These are phyloP conservation scores for Papilio machaon DNA, from an alignment of 1,140 invertebrate genomes.

Conservation along the genomic window DNA sequence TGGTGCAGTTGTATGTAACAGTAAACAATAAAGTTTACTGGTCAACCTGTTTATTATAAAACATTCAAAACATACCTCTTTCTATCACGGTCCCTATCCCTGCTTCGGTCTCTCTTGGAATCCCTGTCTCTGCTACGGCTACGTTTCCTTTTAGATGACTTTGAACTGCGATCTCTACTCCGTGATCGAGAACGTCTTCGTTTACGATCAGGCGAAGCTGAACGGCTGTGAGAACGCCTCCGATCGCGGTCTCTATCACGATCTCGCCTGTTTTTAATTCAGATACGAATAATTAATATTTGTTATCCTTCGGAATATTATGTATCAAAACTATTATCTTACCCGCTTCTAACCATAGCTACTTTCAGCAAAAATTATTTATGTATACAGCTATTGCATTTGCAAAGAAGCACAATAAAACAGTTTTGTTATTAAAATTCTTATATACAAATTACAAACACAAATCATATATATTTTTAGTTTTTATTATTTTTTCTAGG, in stretches of 20 bases:
- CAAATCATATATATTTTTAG: conserved; percentile 14
- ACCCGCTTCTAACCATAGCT: conserved; percentile 75
- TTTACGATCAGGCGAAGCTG: conserved; percentile 83
- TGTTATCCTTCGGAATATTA: neutral
- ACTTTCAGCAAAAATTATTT: neutral
- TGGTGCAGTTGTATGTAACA: neutral
- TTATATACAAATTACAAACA: conserved; percentile 19
- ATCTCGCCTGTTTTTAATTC: conserved; percentile 57
- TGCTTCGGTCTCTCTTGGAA: conserved; percentile 73
- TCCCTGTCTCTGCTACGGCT: conserved; percentile 81
- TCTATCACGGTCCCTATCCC: conserved; percentile 68
- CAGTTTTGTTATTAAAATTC: neutral
- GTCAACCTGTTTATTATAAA: conserved; percentile 27
- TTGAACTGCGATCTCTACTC: conserved; percentile 83
- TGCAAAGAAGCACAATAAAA: conserved; percentile 13
- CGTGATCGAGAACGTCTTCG: conserved; percentile 83
- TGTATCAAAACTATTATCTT: conserved; percentile 42
- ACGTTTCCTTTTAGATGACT: conserved; percentile 77
- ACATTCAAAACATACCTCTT: conserved; percentile 38
- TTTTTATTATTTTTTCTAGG: neutral
- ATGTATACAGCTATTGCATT: conserved; percentile 6
- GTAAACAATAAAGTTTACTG: conserved; percentile 13
- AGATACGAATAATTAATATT: neutral
- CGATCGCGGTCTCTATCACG: conserved; percentile 74
- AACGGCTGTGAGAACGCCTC: conserved; percentile 79